These are phyloP conservation scores for Eudemis profundana DNA, from an alignment of 2,888 invertebrate genomes.

Conservation along the genomic window DNA sequence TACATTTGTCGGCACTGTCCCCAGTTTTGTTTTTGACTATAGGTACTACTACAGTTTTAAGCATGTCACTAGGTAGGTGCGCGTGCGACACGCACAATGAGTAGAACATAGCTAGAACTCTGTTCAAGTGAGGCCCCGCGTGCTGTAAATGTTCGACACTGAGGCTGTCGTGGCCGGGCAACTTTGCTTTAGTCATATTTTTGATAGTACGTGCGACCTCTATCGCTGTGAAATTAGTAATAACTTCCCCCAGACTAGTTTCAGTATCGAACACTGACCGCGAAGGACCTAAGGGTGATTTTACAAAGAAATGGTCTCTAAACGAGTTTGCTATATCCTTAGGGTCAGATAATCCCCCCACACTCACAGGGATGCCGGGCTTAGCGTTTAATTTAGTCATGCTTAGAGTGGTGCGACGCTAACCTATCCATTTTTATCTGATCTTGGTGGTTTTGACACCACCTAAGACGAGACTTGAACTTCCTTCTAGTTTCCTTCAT, in stretches of 20 bases:
- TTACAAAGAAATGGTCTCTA: not conserved
- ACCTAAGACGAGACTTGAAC: not conserved
- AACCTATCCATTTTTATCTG: conserved; percentile 1
- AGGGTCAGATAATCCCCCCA: not conserved
- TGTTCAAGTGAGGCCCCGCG: not conserved
- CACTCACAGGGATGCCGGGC: too few relatives aligned
- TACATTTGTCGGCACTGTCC: conserved; percentile 35
- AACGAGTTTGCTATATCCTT: not conserved
- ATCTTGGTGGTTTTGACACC: conserved; percentile 8
- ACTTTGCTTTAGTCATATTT: not conserved
- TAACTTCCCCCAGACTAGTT: not conserved
- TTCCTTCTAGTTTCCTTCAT: not conserved
- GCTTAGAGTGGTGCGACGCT: not conserved
- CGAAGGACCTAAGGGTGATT: not conserved
- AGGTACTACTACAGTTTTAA: conserved; percentile 40
- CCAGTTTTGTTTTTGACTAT: conserved; percentile 42
- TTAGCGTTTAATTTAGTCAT: too few relatives aligned
- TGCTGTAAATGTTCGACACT: conserved; percentile 2
- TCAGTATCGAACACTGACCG: not conserved
- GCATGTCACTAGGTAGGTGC: conserved; percentile 34
- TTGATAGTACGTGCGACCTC: not conserved
- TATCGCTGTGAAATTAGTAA: not conserved
- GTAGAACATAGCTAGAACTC: conserved; percentile 5
- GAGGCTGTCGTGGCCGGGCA: conserved; percentile 1
- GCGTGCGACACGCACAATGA: not conserved